phyloP scores from a whole-genome alignment of 2,797 vertebrate genomes.

The Agapornis canus region DNA sequence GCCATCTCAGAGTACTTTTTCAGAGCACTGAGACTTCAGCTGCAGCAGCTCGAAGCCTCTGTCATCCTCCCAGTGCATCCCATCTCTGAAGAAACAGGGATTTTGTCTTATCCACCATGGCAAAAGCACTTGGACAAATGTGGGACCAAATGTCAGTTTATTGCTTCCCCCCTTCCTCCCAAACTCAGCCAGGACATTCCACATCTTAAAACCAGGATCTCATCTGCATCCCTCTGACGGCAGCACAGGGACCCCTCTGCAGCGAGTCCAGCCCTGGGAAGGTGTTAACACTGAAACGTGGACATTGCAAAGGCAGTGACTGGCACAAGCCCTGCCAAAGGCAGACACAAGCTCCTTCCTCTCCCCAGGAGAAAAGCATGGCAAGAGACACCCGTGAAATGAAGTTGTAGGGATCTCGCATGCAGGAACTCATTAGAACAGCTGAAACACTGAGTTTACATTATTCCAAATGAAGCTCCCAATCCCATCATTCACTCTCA shows the following conservation, averaged over 20 bases:
- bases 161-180: not conserved
- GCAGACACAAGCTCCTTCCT: not conserved
- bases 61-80: not conserved
- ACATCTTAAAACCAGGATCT: not conserved
- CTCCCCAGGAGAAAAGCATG: not conserved
- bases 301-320: not conserved
- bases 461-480: not conserved
- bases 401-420: not conserved
- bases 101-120: not conserved
- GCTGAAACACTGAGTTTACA: not conserved
- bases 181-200: not conserved
- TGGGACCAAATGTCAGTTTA: not conserved
- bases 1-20: too few relatives aligned
- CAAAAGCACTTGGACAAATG: not conserved
- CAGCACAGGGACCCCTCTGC: not conserved
- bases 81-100: not conserved
- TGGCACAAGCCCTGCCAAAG: not conserved
- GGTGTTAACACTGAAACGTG: rapidly evolving
- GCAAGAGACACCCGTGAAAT: not conserved
- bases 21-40: not conserved
- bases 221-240: rapidly evolving
- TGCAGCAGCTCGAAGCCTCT: not conserved
- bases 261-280: not conserved
- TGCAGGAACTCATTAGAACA: not conserved
- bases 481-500: not conserved